Conservation (phyloP, 2,797 vertebrate genomes). For the Streptopelia turtur region DNA sequence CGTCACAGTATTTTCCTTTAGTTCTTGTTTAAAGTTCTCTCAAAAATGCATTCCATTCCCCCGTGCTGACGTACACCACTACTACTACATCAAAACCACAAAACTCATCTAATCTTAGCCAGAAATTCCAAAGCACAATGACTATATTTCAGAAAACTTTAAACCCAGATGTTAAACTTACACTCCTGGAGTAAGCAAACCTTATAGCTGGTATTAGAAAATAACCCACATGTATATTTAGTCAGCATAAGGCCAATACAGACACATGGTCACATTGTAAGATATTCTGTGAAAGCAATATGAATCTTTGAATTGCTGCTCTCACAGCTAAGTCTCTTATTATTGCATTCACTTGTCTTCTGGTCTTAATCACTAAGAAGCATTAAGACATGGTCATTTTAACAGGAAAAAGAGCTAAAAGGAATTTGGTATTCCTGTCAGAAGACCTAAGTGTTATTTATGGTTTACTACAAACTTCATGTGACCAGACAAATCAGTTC, state of each 20-base stretch:
- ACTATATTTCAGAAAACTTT: not conserved
- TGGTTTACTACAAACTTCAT: not conserved
- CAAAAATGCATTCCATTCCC: not conserved
- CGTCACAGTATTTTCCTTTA: not conserved
- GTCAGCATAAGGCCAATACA: not conserved
- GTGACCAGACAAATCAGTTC: not conserved
- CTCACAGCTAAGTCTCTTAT: not conserved
- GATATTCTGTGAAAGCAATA: not conserved
- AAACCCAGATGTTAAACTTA: constrained; percentile 1
- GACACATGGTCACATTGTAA: not conserved
- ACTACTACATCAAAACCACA: not conserved
- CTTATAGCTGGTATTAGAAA: not conserved
- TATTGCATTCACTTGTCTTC: not conserved
- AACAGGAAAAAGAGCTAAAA: not conserved
- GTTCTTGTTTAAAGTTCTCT: not conserved
- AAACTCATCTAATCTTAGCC: not conserved
- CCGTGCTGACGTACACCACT: not conserved
- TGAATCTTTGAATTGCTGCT: not conserved
- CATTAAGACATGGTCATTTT: not conserved
- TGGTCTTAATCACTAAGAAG: not conserved
- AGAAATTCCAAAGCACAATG: not conserved
- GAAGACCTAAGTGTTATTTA: not conserved
- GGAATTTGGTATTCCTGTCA: not conserved
- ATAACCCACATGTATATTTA: not conserved
- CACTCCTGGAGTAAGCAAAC: not conserved